Evolutionary conservation across 2,888 invertebrate genomes (phyloP), one percentile per base, ranked within the genome.

Genomic region (Drosophila borborema): DNA sequence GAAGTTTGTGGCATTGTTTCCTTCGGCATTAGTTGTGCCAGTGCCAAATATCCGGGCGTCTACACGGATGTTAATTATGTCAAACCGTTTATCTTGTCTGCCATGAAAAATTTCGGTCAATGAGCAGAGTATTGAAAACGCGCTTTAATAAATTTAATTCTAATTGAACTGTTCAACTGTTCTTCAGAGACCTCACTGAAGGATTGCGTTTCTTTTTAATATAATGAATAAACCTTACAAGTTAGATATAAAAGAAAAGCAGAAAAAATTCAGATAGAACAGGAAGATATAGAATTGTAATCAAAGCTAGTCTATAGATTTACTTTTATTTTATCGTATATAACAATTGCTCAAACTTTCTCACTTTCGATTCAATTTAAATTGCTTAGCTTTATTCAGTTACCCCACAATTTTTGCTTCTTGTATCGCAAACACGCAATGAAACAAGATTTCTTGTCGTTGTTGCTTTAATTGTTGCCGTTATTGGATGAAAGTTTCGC

Each of bases 31-130:
- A 81, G 90, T 8, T 92, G 91, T 63, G 92, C 86, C 9, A 79
- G 82, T 82, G 94, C 95, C 0, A 95, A 95, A 77, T 95, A 94
- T 86, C 96, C 97, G 0, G 97, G 97, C 1, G 96, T 97, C 14
- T 97, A 97, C 91, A 94, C 96, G 0, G 93, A 96, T 64, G 96
- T 96, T 4, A 56, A 38, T 51, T 90, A 74, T 45, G 68, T 79
- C 0, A 77, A 55, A 16, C 89, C 90, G 1, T 86, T 90, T 1
- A 81, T 86, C 3, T 1, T 2, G 2, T 2, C 5, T 1, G 1
- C 3, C 14, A 14, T 53, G 1, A 9, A 3, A 18, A 34, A 7
- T 14, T 51, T 51, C 12, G 14, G 34, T 7, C 3, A n/a, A 49
- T 9, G 2, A 46, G 9, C 1, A 23, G 23, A 46, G 14, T 3